A percentile compares a stretch with the other conserved stretches of the same genome.
These are phyloP conservation scores for Eilema caniola DNA, from an alignment of 2,888 invertebrate species.

Conservation along the genomic window DNA sequence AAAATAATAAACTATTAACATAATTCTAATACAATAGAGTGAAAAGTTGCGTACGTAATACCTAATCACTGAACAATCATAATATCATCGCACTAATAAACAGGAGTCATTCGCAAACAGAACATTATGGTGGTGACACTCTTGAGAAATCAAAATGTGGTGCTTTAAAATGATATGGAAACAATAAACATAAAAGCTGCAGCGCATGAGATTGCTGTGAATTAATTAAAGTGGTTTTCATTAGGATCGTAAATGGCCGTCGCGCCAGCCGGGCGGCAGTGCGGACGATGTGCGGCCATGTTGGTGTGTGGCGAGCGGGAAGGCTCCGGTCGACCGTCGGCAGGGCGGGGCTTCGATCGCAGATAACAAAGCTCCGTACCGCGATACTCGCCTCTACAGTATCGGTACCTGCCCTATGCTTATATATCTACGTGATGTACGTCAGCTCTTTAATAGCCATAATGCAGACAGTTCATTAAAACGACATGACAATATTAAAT, in stretches of 20 bases:
- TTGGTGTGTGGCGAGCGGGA: constrained; percentile 45
- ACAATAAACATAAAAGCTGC: constrained; percentile 85
- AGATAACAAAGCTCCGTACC: constrained; percentile 76
- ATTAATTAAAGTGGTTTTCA: constrained; percentile 86
- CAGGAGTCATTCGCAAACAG: constrained; percentile 67
- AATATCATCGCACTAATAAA: constrained; percentile 69
- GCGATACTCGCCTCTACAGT: constrained; percentile 23
- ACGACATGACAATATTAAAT: constrained; percentile 22
- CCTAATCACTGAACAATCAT: constrained; percentile 68
- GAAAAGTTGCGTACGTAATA: constrained; percentile 72
- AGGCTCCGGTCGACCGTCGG: constrained; percentile 44
- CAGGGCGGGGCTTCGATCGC: constrained; percentile 71
- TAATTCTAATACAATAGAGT: constrained; percentile 71
- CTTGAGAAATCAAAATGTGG: constrained; percentile 84
- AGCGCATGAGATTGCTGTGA: constrained; percentile 83
- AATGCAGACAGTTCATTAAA: constrained; percentile 21
- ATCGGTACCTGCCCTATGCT: constrained; percentile 25
- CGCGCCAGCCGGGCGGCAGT: constrained; percentile 43
- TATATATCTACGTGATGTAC: constrained; percentile 19
- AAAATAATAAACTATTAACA: constrained; percentile 47
- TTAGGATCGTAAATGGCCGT: constrained; percentile 77
- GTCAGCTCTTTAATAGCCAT: constrained; percentile 16
- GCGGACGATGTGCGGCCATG: constrained; percentile 57
- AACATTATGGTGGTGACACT: constrained; percentile 80
- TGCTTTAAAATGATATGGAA: constrained; percentile 84